These are phyloP conservation scores for Caranx ignobilis DNA, from an alignment of 2,113 vertebrate species.

Conservation along the genomic window DNA sequence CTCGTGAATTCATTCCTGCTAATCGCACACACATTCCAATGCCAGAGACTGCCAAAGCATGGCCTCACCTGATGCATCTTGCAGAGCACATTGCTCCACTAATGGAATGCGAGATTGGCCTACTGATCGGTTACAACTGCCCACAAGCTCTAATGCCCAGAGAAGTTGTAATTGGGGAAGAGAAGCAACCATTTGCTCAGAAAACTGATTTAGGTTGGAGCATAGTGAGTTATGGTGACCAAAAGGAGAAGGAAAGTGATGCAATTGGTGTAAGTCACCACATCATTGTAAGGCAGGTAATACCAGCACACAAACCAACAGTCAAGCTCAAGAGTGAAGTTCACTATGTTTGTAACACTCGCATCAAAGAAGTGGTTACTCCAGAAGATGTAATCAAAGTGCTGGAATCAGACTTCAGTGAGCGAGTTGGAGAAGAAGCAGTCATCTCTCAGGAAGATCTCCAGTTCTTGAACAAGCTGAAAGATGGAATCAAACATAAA, in stretches of 20 bases:
- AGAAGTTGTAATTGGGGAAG: background rate
- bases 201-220: background rate
- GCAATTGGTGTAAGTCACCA: background rate
- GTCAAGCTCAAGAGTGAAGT: background rate
- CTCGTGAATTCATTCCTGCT: too few species aligned
- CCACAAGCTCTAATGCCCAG: background rate
- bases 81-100: background rate
- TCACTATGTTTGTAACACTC: background rate
- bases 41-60: constrained; percentile 23
- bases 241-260: background rate
- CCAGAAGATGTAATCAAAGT: too few species aligned
- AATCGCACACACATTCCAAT: too few species aligned
- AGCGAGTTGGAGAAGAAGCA: background rate
- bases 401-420: background rate
- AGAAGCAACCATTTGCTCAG: background rate
- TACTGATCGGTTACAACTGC: background rate
- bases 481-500: too few species aligned
- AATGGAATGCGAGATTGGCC: background rate
- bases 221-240: background rate
- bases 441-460: too few species aligned
- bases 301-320: background rate
- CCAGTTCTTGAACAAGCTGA: too few species aligned
- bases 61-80: background rate
- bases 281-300: constrained; percentile 4
- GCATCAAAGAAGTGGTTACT: constrained; percentile 2